phyloP scores from a whole-genome alignment of 2,797 vertebrate species.

The Centroberyx gerrardi region DNA sequence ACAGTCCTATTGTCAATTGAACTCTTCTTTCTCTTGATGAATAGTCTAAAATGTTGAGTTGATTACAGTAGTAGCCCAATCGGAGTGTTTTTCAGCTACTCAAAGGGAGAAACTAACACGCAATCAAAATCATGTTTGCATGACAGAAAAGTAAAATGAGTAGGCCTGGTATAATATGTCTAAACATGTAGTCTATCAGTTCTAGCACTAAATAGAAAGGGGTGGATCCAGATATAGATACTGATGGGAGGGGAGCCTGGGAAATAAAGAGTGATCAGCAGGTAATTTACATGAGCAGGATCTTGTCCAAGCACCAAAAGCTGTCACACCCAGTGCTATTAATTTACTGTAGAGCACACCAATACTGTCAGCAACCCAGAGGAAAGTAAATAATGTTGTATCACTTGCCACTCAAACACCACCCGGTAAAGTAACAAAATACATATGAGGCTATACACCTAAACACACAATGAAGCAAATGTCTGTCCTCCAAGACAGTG shows the following conservation, averaged over 20 bases:
- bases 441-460: neutral
- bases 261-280: too few relatives aligned
- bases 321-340: conserved; percentile 50
- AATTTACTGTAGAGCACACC: conserved; percentile 17
- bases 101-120: too few relatives aligned
- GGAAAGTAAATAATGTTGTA: neutral
- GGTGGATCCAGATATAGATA: too few relatives aligned
- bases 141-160: too few relatives aligned
- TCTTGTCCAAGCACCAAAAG: neutral
- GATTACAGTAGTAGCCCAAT: neutral
- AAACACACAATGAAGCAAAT: neutral
- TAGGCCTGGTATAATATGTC: too few relatives aligned
- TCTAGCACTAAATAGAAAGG: too few relatives aligned
- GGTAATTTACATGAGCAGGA: neutral
- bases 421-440: conserved; percentile 1
- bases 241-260: too few relatives aligned
- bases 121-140: too few relatives aligned
- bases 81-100: neutral
- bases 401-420: conserved; percentile 4
- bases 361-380: neutral
- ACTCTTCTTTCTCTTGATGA: neutral
- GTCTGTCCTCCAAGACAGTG: neutral
- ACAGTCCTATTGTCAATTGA: neutral
- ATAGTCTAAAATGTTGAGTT: neutral
- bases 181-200: too few relatives aligned